Evolutionary conservation across 2,797 vertebrate species (phyloP).

Genomic region (Acanthurus tractus): DNA sequence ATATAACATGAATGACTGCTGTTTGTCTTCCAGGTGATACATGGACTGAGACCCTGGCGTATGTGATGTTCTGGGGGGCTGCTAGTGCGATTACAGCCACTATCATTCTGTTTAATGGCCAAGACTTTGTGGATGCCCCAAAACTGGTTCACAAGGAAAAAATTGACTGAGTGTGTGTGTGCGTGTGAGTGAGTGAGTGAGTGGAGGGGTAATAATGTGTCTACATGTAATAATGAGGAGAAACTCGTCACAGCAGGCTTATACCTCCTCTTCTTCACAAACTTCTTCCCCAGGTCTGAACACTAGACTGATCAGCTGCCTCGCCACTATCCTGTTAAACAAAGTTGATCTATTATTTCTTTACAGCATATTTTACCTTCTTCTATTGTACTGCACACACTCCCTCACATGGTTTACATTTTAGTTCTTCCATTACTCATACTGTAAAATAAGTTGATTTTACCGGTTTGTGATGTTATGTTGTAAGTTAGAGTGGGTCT

Average conservation of each 20-base stretch:
- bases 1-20: not conserved
- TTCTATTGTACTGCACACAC: constrained; percentile 25
- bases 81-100: constrained; percentile 92
- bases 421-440: not conserved
- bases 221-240: constrained; percentile 76
- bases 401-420: constrained; percentile 18
- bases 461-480: not conserved
- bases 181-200: too few species aligned
- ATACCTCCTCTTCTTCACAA: constrained; percentile 62
- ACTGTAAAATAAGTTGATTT: constrained; percentile 5
- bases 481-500: constrained; percentile 1
- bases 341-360: constrained; percentile 3
- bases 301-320: constrained; percentile 72
- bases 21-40: constrained; percentile 89
- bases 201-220: too few species aligned
- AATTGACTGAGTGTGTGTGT: constrained; percentile 92
- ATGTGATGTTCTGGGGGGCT: constrained; percentile 94
- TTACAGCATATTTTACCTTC: not conserved
- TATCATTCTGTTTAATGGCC: constrained; percentile 94
- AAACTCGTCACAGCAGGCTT: constrained; percentile 83
- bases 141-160: constrained; percentile 98
- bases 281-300: constrained; percentile 80
- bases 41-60: constrained; percentile 95
- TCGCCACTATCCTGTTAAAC: constrained; percentile 13
- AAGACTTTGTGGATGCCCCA: constrained; percentile 96